Conservation (phyloP, 2,113 vertebrate species). For the Melanerpes formicivorus region DNA sequence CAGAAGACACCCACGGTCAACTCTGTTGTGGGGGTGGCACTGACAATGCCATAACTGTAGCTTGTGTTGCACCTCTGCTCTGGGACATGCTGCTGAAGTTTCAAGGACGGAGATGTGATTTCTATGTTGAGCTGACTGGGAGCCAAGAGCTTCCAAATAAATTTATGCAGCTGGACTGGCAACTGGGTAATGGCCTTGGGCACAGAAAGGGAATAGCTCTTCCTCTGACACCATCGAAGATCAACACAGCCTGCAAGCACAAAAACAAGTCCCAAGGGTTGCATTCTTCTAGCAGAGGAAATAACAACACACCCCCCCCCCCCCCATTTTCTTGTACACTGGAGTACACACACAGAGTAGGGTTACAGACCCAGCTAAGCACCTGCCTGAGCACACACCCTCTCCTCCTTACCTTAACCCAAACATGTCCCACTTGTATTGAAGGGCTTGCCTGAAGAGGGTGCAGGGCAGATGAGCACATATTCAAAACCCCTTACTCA, state of each 20-base stretch:
- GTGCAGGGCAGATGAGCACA: neutral
- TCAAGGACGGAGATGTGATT: constrained; percentile 68
- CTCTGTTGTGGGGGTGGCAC: constrained; percentile 55
- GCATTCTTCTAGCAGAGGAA: neutral
- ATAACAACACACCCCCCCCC: neutral
- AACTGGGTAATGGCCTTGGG: constrained; percentile 76
- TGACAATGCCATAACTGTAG: constrained; percentile 71
- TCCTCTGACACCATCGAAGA: constrained; percentile 63
- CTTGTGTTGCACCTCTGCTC: constrained; percentile 77
- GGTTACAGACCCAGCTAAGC: neutral
- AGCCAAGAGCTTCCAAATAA: constrained; percentile 84
- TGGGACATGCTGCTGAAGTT: constrained; percentile 76
- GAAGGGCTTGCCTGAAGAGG: neutral
- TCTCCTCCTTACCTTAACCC: neutral
- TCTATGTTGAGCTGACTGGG: constrained; percentile 73
- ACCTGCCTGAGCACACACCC: neutral
- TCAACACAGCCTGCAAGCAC: constrained; percentile 73
- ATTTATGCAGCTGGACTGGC: constrained; percentile 77
- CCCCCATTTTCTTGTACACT: neutral
- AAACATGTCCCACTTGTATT: fast-evolving
- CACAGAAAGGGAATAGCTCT: constrained; percentile 67
- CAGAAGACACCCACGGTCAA: constrained; percentile 87
- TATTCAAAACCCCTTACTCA: neutral
- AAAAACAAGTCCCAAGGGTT: neutral
- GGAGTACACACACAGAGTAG: neutral